These are phyloP conservation scores for Thyatira batis DNA, from an alignment of 2,888 invertebrate genomes.

Conservation along the genomic window DNA sequence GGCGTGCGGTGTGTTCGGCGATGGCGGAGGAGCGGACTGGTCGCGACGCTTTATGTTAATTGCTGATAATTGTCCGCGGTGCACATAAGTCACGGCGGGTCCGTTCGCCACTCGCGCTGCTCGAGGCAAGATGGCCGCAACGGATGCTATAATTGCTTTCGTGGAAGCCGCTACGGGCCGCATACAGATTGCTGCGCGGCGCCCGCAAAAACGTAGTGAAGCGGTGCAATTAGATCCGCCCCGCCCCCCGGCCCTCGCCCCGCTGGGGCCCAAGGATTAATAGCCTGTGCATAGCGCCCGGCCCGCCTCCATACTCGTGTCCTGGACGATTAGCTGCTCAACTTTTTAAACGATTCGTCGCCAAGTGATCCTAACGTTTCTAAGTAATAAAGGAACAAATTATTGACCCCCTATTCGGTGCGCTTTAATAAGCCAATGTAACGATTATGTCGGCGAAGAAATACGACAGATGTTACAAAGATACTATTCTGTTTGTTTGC, in stretches of 20 bases:
- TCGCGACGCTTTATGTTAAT: constrained; percentile 54
- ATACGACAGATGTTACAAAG: not conserved
- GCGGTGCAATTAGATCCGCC: constrained; percentile 53
- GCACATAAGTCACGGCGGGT: constrained; percentile 9
- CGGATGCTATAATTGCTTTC: constrained; percentile 78
- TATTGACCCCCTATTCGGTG: not conserved
- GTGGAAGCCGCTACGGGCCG: constrained; percentile 62
- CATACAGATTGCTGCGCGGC: constrained; percentile 63
- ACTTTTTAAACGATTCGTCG: not conserved
- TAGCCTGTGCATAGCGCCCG: constrained; percentile 7
- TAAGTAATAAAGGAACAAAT: not conserved
- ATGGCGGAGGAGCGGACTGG: constrained; percentile 7
- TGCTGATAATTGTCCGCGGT: constrained; percentile 52
- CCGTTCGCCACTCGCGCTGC: constrained; percentile 4
- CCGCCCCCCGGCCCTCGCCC: constrained; percentile 10
- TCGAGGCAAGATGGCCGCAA: constrained; percentile 69
- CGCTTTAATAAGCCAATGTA: not conserved
- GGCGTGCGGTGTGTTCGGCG: constrained; percentile 5
- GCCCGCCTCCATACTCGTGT: constrained; percentile 9
- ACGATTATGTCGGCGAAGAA: not conserved
- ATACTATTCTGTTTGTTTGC: not conserved
- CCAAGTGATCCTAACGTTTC: not conserved
- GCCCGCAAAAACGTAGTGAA: constrained; percentile 54
- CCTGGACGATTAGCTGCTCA: not conserved
- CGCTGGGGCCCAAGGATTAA: not conserved